These are phyloP conservation scores for Synchiropus splendidus DNA, from an alignment of 2,113 vertebrate species.

Conservation along the genomic window DNA sequence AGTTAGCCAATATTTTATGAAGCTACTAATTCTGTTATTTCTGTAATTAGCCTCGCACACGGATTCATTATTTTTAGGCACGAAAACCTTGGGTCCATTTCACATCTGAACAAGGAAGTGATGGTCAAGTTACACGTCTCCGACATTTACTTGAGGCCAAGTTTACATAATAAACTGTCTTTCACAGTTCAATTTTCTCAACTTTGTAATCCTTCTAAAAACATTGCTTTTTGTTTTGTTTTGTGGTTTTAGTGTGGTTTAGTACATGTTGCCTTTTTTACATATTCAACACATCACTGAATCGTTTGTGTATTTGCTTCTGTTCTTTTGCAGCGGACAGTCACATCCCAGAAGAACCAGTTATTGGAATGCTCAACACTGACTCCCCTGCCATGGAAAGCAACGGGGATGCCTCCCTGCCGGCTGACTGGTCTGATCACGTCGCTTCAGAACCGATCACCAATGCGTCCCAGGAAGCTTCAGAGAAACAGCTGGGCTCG, in stretches of 20 bases:
- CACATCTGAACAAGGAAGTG: not conserved
- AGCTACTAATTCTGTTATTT: not conserved
- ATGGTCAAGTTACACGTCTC: not conserved
- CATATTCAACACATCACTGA: not conserved
- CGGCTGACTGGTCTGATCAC: constrained; percentile 49
- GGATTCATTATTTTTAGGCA: not conserved
- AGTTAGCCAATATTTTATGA: not conserved
- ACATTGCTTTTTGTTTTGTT: no score
- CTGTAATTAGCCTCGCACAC: not conserved
- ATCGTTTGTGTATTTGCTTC: not conserved
- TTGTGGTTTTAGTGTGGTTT: not conserved
- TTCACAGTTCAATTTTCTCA: no score
- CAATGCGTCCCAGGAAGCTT: constrained; percentile 21
- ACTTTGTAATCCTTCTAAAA: not conserved
- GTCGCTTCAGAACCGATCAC: constrained; percentile 39
- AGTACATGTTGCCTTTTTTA: not conserved
- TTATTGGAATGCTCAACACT: constrained; percentile 63
- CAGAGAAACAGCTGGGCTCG: constrained; percentile 28
- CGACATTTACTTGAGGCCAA: no score
- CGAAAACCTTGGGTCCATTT: not conserved
- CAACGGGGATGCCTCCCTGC: constrained; percentile 49
- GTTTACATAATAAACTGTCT: no score
- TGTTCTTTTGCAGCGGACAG: constrained; percentile 25
- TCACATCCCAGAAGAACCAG: constrained; percentile 30
- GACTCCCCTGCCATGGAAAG: constrained; percentile 55